phyloP scores from a whole-genome alignment of 1,140 invertebrate genomes.

The Rhizoglyphus robini region DNA sequence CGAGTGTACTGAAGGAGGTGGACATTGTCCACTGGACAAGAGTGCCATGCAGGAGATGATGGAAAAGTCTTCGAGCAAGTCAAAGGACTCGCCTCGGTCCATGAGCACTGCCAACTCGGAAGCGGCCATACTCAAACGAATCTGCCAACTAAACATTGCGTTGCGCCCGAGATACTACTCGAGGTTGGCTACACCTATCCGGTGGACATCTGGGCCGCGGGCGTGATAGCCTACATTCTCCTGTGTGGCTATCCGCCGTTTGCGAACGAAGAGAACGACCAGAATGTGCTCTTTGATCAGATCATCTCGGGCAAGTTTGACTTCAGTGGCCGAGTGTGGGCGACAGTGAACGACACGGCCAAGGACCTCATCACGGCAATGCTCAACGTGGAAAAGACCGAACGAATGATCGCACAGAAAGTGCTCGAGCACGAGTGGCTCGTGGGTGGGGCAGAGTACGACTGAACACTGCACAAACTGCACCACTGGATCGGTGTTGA shows the following conservation, averaged over 20 bases:
- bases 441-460: too few relatives aligned
- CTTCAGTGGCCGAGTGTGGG: conserved; percentile 88
- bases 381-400: conserved; percentile 71
- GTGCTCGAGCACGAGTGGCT: conserved; percentile 83
- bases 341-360: conserved; percentile 64
- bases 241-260: conserved; percentile 96
- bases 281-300: conserved; percentile 80
- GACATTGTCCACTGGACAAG: conserved; percentile 94
- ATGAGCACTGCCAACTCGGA: conserved; percentile 41
- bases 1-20: conserved; percentile 83
- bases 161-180: conserved; percentile 90
- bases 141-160: conserved; percentile 87
- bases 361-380: conserved; percentile 67
- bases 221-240: conserved; percentile 90
- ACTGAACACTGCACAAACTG: too few relatives aligned
- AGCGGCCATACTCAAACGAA: conserved; percentile 74
- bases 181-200: conserved; percentile 60
- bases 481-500: too few relatives aligned
- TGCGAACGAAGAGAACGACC: conserved; percentile 41
- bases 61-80: conserved; percentile 38
- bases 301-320: conserved; percentile 85
- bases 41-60: conserved; percentile 76
- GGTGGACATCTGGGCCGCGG: conserved; percentile 95
- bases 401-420: conserved; percentile 78
- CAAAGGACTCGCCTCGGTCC: neutral